phyloP scores from a whole-genome alignment of 2,113 vertebrate genomes.

The Psammodynastes pulverulentus region DNA sequence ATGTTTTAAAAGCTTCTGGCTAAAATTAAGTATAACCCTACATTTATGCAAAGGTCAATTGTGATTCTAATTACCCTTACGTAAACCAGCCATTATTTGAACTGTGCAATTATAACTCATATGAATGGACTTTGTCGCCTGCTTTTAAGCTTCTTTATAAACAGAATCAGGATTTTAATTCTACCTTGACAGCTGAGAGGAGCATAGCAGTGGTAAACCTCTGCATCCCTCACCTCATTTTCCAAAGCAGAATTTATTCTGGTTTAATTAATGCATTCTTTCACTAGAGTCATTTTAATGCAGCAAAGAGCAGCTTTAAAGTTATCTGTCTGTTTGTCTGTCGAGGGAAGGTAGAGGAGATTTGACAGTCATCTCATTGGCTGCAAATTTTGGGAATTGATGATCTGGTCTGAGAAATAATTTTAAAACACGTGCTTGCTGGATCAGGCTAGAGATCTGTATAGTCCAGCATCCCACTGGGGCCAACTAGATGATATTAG shows the following conservation, averaged over 20 bases:
- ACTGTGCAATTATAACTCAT: conserved; percentile 48
- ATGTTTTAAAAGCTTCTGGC: conserved; percentile 53
- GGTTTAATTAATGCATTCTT: neutral
- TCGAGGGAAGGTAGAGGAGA: neutral
- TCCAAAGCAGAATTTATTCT: neutral
- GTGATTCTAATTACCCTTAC: conserved; percentile 63
- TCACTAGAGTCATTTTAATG: neutral
- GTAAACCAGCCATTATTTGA: conserved; percentile 56
- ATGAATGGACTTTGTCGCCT: conserved; percentile 32
- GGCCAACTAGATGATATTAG: neutral
- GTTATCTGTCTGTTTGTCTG: neutral
- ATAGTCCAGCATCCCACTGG: neutral
- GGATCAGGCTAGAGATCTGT: neutral
- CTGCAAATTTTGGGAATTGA: neutral
- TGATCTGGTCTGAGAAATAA: neutral
- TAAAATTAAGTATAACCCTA: conserved; percentile 56
- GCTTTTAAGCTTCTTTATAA: conserved; percentile 27
- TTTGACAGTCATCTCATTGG: neutral
- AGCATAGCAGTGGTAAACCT: conserved; percentile 1
- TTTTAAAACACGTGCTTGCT: neutral
- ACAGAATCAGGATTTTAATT: conserved; percentile 35
- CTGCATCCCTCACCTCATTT: conserved; percentile 15
- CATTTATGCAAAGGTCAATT: conserved; percentile 54
- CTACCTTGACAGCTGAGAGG: conserved; percentile 18
- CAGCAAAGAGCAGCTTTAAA: neutral